These are phyloP conservation scores for Polydrusus tereticollis DNA, from an alignment of 2,888 invertebrate species.

Conservation along the genomic window DNA sequence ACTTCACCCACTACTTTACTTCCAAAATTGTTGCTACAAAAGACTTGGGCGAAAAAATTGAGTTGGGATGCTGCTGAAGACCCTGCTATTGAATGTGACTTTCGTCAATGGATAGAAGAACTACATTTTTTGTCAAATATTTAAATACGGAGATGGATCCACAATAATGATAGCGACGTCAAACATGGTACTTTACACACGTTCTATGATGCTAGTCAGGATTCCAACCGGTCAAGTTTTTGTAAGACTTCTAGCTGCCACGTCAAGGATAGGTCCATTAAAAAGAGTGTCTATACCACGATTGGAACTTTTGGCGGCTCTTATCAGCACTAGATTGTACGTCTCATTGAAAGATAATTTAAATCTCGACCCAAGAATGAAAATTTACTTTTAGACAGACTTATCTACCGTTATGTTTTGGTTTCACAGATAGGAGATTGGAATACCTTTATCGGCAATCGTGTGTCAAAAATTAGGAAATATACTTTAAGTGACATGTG, in stretches of 20 bases:
- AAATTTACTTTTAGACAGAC: slow-evolving; percentile 48
- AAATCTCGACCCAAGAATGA: not conserved
- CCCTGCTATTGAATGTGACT: slow-evolving; percentile 8
- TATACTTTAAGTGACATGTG: slow-evolving; percentile 46
- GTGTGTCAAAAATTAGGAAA: slow-evolving; percentile 54
- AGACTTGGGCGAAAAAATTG: slow-evolving; percentile 32
- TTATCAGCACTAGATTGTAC: not conserved
- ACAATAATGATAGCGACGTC: not conserved
- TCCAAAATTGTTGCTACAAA: slow-evolving; percentile 43
- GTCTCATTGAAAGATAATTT: not conserved
- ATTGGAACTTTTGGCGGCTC: slow-evolving; percentile 14
- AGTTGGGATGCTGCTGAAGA: slow-evolving; percentile 29
- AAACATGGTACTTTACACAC: not conserved
- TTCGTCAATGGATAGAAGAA: slow-evolving; percentile 23
- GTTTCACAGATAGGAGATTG: slow-evolving; percentile 53
- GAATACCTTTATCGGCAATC: slow-evolving; percentile 56
- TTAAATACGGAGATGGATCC: slow-evolving; percentile 30
- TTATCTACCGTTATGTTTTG: slow-evolving; percentile 55
- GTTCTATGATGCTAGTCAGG: slow-evolving; percentile 17
- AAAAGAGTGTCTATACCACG: slow-evolving; percentile 23
- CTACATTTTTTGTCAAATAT: slow-evolving; percentile 16
- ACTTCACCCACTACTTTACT: slow-evolving; percentile 37
- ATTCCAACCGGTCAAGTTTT: slow-evolving; percentile 8
- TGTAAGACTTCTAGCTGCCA: slow-evolving; percentile 19
- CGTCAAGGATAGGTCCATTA: slow-evolving; percentile 26